A percentile compares a stretch with the other conserved stretches of the same genome.
Conservation (phyloP, 2,888 invertebrate genomes). For the Antitype chi region DNA sequence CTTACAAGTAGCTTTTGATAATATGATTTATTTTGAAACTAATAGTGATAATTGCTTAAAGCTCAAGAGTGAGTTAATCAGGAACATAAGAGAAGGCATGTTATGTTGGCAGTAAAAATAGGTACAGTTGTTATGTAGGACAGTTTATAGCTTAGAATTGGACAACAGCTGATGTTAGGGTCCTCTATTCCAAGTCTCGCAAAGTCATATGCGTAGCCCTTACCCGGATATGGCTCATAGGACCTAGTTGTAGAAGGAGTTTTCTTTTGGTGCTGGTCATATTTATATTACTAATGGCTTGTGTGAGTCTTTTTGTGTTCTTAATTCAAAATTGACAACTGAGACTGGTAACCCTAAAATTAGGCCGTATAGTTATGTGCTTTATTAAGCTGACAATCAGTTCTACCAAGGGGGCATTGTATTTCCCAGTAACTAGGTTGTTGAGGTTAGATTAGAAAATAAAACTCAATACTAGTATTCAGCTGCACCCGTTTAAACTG, state of each 20-base stretch:
- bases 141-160: not conserved
- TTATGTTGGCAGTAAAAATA: not conserved
- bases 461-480: no score
- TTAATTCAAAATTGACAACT: no score
- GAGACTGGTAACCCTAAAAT: no score
- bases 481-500: no score
- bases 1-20: no score
- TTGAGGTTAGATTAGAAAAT: no score
- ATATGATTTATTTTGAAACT: no score
- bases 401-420: no score
- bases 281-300: not conserved
- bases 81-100: not conserved
- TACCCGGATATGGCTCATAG: not conserved
- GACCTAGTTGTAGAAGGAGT: not conserved
- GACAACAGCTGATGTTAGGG: not conserved
- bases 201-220: not conserved
- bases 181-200: not conserved
- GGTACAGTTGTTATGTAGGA: not conserved
- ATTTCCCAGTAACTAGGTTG: no score
- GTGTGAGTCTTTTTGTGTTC: not conserved
- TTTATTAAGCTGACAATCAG: no score
- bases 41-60: not conserved
- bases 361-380: no score
- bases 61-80: not conserved
- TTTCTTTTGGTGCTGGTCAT: not conserved